Evolutionary conservation across 1,140 invertebrate species (phyloP), one percentile per base, ranked within the genome.

Genomic region (Cyrtorhinus lividipennis): DNA sequence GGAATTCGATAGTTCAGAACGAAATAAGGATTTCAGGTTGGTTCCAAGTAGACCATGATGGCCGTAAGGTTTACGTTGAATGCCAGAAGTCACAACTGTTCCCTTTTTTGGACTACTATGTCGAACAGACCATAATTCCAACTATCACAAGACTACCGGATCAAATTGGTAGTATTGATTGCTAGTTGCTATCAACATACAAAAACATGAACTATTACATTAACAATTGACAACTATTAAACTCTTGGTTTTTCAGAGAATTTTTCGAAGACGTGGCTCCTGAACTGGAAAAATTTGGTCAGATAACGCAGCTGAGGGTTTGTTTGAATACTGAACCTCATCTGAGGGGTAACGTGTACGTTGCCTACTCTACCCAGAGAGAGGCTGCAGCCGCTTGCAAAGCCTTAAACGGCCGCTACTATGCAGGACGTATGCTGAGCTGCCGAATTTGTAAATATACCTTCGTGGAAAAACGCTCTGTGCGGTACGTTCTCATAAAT

Each of bases 321-420:
- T 92, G 92, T 71, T 84, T 85, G 69, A 97, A 97, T 72, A 83
- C 79, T 63, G 86, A 92, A 70, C 77, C 82, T 60, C 92, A 96
- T 77, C 76, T 96, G 0, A 76, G 90, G 61, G 92, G 92, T 0
- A 94, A 97, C 76, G 85, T 94, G 53, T 96, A 94, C 71, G 78
- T 95, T 46, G 88, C 94, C 71, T 96, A 85, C 77, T 72, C 73
- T 23, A 80, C 76, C 67, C 79, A 81, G 67, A 78, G 83, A 53
- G 80, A 83, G 64, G 85, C 88, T 2, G 76, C 90, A 0, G 78
- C 78, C 63, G 89, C 89, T 13, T 89, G 85, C 70, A 76, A 81
- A 62, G 78, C 77, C 15, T 80, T 96, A 64, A 89, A 92, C 72
- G 86, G 88, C 10, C 80, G 92, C n/a, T 95, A 82, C 80, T 97